phyloP scores from a whole-genome alignment of 2,888 invertebrate genomes.

The Zonitis immaculata region DNA sequence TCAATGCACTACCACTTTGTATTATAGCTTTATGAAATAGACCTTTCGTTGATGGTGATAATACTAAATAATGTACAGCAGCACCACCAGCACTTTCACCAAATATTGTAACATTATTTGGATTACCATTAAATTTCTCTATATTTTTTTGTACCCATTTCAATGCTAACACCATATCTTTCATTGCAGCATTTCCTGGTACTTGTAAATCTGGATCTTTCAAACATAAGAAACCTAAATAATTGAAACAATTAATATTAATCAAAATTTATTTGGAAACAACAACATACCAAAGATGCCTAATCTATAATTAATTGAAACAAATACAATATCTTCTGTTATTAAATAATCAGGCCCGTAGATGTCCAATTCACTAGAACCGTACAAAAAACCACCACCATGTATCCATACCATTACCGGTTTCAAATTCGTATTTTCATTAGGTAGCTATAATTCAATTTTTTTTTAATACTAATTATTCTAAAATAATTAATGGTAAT shows the following conservation, averaged over 20 bases:
- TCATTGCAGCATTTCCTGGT: conserved; percentile 54
- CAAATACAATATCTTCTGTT: conserved; percentile 42
- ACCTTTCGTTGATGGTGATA: conserved; percentile 49
- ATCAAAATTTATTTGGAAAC: not conserved
- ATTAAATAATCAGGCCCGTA: conserved; percentile 44
- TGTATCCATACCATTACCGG: conserved; percentile 49
- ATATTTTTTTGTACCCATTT: conserved; percentile 54
- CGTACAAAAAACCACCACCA: conserved; percentile 45
- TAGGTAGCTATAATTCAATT: conserved; percentile 17
- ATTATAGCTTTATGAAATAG: conserved; percentile 40
- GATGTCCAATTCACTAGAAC: conserved; percentile 38
- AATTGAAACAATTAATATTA: conserved; percentile 11
- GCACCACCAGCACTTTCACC: conserved; percentile 55
- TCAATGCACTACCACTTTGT: conserved; percentile 38
- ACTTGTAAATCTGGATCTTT: conserved; percentile 49
- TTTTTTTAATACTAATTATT: not conserved
- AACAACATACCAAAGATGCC: conserved; percentile 41
- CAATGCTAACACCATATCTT: conserved; percentile 52
- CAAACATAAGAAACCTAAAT: conserved; percentile 51
- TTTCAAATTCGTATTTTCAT: conserved; percentile 22
- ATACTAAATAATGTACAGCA: conserved; percentile 50
- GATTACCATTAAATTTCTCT: conserved; percentile 51
- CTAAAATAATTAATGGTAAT: not conserved
- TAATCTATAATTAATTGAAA: conserved; percentile 43
- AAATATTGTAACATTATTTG: conserved; percentile 53